Conservation (phyloP, 2,113 vertebrate genomes). For the Thalassarche chlororhynchos region DNA sequence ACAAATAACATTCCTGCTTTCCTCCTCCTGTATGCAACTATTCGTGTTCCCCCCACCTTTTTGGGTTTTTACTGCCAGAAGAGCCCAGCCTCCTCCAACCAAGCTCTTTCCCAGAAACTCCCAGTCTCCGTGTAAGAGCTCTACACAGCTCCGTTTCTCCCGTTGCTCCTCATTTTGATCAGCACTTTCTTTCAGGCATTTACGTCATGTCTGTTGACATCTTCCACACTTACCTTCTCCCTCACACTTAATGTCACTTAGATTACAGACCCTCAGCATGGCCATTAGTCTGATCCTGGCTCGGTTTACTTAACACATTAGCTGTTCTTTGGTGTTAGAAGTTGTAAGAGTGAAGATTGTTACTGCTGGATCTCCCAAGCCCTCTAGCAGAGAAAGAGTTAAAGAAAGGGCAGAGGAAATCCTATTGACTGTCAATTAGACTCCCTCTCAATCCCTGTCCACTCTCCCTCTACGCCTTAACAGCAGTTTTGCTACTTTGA, state of each 20-base stretch:
- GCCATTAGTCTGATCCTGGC: not conserved
- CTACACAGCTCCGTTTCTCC: not conserved
- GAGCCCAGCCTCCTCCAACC: not conserved
- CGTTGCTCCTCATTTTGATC: not conserved
- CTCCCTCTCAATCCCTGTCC: not conserved
- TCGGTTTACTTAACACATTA: not conserved
- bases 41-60: not conserved
- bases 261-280: not conserved
- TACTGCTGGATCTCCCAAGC: not conserved
- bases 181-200: not conserved
- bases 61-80: not conserved
- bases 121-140: not conserved
- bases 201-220: not conserved
- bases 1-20: not conserved
- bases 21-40: not conserved
- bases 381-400: not conserved
- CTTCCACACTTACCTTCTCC: not conserved
- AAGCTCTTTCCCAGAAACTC: not conserved
- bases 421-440: not conserved
- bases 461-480: not conserved
- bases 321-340: not conserved
- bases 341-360: not conserved
- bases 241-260: not conserved
- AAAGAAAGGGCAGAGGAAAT: not conserved
- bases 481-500: slow-evolving; percentile 26